Conservation (phyloP, 2,888 invertebrate species). For the Sympetrum striolatum region DNA sequence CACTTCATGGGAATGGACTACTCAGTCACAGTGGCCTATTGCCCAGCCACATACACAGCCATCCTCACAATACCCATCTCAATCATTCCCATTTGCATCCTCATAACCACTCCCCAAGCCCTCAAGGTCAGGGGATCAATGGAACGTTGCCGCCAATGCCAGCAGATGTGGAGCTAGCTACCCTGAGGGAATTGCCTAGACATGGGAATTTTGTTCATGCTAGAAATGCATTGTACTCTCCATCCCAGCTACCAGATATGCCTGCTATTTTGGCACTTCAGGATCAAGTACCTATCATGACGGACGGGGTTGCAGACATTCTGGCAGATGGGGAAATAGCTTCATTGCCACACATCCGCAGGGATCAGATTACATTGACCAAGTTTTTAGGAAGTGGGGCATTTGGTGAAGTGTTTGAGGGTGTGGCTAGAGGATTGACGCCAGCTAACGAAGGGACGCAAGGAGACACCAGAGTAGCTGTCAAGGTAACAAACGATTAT, state of each 20-base stretch:
- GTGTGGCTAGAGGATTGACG: conserved; percentile 74
- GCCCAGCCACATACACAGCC: conserved; percentile 24
- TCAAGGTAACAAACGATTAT: conserved; percentile 70
- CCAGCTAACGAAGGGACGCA: conserved; percentile 61
- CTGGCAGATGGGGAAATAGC: conserved; percentile 74
- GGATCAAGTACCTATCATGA: background rate
- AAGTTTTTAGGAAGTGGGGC: conserved; percentile 95
- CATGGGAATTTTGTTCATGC: conserved; percentile 78
- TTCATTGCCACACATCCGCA: conserved; percentile 82
- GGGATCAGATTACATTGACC: conserved; percentile 84
- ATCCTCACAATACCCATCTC: background rate
- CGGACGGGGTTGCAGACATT: background rate
- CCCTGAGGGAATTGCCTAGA: conserved; percentile 80
- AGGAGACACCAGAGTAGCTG: conserved; percentile 80
- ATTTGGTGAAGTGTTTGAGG: conserved; percentile 97
- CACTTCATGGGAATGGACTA: conserved; percentile 59
- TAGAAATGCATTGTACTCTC: conserved; percentile 78
- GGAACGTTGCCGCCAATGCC: conserved; percentile 50
- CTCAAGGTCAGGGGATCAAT: background rate
- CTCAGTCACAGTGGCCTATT: background rate
- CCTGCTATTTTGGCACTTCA: background rate
- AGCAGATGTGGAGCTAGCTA: conserved; percentile 85
- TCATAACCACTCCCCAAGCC: conserved; percentile 5
- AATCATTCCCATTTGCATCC: conserved; percentile 2
- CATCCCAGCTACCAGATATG: conserved; percentile 8